Percentiles rank a stretch among this genome's conserved stretches.
phyloP scores from a whole-genome alignment of 2,113 vertebrate species.

The Erinaceus europaeus region DNA sequence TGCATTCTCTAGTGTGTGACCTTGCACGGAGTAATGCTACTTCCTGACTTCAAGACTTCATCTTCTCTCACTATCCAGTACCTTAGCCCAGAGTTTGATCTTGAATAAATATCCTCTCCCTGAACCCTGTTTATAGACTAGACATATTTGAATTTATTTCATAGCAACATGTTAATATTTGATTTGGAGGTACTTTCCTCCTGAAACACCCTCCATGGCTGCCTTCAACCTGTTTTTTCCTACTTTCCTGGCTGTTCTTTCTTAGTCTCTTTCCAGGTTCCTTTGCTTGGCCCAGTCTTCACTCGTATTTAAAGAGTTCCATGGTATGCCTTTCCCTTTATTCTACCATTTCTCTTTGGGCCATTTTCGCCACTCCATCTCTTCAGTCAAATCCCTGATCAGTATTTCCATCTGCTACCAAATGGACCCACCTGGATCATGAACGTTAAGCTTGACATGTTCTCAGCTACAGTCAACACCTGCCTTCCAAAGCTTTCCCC shows the following conservation, averaged over 20 bases:
- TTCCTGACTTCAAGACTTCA: background rate
- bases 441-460: background rate
- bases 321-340: background rate
- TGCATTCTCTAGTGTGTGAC: background rate
- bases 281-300: background rate
- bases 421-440: background rate
- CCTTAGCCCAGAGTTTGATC: background rate
- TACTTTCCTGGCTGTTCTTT: background rate
- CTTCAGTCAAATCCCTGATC: background rate
- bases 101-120: background rate
- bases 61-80: background rate
- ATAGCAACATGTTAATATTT: background rate
- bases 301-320: background rate
- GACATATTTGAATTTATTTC: background rate
- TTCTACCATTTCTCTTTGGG: background rate
- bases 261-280: background rate
- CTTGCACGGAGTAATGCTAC: background rate
- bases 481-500: background rate
- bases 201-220: background rate
- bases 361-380: background rate
- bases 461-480: background rate
- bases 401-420: background rate
- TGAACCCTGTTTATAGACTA: background rate
- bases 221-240: background rate
- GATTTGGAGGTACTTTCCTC: background rate